Evolutionary conservation across 92 coral and sea anemone genomes (phyloP).

Genomic region (Virgularia gustaviana): DNA sequence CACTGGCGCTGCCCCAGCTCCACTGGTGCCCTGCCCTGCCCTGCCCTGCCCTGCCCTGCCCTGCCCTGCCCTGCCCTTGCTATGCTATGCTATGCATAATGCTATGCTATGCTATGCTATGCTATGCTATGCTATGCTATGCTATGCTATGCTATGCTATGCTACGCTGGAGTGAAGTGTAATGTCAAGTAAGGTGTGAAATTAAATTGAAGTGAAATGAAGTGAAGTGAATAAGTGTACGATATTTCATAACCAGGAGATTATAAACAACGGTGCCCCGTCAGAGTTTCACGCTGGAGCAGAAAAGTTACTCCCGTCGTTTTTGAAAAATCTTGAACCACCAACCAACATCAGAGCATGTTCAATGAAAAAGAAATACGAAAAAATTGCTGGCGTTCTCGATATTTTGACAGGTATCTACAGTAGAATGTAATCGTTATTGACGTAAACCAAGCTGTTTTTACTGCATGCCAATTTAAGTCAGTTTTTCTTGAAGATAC

Average conservation of each 20-base stretch:
- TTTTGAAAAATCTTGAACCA: constrained; percentile 64
- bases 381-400: constrained; percentile 69
- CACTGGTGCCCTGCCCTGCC: too few relatives aligned
- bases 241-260: constrained; percentile 48
- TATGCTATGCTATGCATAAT: too few relatives aligned
- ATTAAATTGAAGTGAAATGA: neutral
- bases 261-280: constrained; percentile 66
- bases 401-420: constrained; percentile 76
- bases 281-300: constrained; percentile 56
- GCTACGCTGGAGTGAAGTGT: too few relatives aligned
- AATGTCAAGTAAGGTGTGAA: too few relatives aligned
- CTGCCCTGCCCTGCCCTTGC: too few relatives aligned
- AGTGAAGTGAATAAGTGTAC: neutral
- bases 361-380: constrained; percentile 61
- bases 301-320: constrained; percentile 53
- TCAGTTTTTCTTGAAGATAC: neutral
- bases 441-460: neutral
- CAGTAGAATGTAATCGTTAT: neutral
- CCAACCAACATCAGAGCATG: constrained; percentile 73
- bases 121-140: too few relatives aligned
- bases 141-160: too few relatives aligned
- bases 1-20: too few relatives aligned
- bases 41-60: too few relatives aligned
- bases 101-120: too few relatives aligned
- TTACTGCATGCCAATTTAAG: neutral